Base-by-base conservation (phyloP, 2,888 invertebrate genomes). In the Apamea epomidion region DNA sequence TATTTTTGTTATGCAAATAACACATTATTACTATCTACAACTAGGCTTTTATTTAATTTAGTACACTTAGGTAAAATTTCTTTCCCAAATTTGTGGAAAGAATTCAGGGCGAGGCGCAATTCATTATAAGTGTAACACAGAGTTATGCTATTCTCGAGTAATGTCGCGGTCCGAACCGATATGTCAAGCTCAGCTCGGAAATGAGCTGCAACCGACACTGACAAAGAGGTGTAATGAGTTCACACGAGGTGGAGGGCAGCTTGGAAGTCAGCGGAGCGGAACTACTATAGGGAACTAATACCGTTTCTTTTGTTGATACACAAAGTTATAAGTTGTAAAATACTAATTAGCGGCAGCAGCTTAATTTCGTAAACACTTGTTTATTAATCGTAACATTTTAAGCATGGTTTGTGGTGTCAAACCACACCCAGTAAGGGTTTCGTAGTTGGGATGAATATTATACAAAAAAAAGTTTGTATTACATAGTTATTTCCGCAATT, bases 171-270 rank as follows among this genome's bases (percentile, higher is more conserved):
- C 78, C 58, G 68, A 88, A 32, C 42, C 76, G 60, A 80, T 87
- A 73, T 74, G 76, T 87, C 87, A 87, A 76, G 87, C 87, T 87
- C 81, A 76, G 45, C 62, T 48, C 60, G 48, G 88, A 78, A 87
- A 89, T 87, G 81, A 87, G 89, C 88, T 89, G 89, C 79, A 80
- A 42, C 76, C 72, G 87, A 87, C 87, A 80, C 51, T 89, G 87
- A 87, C 85, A 78, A 87, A 87, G 89, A 80, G 79, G 67, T 79
- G 76, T 87, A 89, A 87, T 89, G 85, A 87, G 85, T 87, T 87
- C 89, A 72, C 81, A 76, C 79, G 51, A 78, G 85, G 71, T 68
- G 42, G 42, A 21, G 16, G 37, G 25, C 1, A 78, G 85, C 81
- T n/a, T 21, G 21, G 14, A 65, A 81, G 74, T 18, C n/a, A 54